Percentiles rank a stretch among this genome's conserved stretches.
Conservation (phyloP, 2,888 invertebrate genomes). For the Plebejus anna region DNA sequence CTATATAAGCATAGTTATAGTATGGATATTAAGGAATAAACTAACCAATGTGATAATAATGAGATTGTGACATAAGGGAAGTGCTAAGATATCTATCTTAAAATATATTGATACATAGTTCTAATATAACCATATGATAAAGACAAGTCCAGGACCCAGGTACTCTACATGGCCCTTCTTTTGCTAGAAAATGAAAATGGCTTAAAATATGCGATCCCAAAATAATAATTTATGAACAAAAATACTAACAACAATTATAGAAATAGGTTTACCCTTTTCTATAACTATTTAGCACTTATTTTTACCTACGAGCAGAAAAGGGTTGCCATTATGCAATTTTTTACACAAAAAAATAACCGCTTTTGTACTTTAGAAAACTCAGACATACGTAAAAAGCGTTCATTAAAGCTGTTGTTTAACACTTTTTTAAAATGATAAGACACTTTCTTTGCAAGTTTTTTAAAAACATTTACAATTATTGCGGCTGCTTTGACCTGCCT, state of each 20-base stretch:
- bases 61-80: no score
- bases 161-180: no score
- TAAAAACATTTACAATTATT: constrained; percentile 8
- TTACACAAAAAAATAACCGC: constrained; percentile 8
- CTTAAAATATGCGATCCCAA: no score
- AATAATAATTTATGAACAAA: not conserved
- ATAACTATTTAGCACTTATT: constrained; percentile 34
- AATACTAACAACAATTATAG: not conserved
- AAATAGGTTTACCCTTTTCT: constrained; percentile 47
- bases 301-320: constrained; percentile 15
- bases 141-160: no score
- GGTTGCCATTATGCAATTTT: constrained; percentile 19
- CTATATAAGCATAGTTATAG: no score
- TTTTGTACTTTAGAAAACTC: constrained; percentile 13
- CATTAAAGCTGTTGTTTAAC: not conserved
- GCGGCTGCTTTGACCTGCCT: constrained; percentile 1
- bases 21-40: no score
- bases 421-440: constrained; percentile 4
- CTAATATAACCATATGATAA: no score
- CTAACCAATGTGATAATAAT: no score
- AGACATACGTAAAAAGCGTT: not conserved
- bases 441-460: constrained; percentile 4
- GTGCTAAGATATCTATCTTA: no score
- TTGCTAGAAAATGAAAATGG: no score
- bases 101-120: no score